Evolutionary conservation across 2,113 vertebrate genomes (phyloP).

Genomic region (Siniperca knerii): DNA sequence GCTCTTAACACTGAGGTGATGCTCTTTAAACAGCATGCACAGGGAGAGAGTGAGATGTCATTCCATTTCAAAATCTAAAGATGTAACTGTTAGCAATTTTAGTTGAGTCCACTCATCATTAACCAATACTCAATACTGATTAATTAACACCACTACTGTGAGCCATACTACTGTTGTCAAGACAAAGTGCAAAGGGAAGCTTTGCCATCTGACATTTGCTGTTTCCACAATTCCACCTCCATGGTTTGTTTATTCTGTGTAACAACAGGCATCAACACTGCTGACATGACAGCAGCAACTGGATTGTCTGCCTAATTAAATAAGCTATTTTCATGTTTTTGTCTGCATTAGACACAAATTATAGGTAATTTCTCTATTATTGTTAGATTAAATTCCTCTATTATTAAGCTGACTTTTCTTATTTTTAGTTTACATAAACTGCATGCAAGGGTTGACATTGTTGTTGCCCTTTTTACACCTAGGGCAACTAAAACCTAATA

Average conservation of each 20-base stretch:
- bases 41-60: constrained; percentile 8
- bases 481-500: constrained; percentile 11
- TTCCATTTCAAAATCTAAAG: constrained; percentile 12
- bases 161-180: not conserved
- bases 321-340: too few relatives aligned
- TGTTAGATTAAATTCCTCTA: not conserved
- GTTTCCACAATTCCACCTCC: constrained; percentile 18
- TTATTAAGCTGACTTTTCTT: not conserved
- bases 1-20: constrained; percentile 33
- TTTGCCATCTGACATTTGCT: constrained; percentile 33
- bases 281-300: constrained; percentile 10
- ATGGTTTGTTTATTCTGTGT: constrained; percentile 3
- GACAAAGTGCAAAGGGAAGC: constrained; percentile 17
- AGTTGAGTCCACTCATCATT: not conserved
- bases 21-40: constrained; percentile 1
- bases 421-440: not conserved
- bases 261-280: not conserved
- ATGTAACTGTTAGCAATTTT: not conserved
- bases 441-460: constrained; percentile 11
- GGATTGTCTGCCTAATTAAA: constrained; percentile 13
- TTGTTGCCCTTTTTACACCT: not conserved
- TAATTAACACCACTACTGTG: not conserved
- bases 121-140: not conserved
- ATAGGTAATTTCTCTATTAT: not conserved
- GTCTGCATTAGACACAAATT: not conserved